These are phyloP conservation scores for Drosophila borborema DNA, from an alignment of 2,888 invertebrate species.

Conservation along the genomic window DNA sequence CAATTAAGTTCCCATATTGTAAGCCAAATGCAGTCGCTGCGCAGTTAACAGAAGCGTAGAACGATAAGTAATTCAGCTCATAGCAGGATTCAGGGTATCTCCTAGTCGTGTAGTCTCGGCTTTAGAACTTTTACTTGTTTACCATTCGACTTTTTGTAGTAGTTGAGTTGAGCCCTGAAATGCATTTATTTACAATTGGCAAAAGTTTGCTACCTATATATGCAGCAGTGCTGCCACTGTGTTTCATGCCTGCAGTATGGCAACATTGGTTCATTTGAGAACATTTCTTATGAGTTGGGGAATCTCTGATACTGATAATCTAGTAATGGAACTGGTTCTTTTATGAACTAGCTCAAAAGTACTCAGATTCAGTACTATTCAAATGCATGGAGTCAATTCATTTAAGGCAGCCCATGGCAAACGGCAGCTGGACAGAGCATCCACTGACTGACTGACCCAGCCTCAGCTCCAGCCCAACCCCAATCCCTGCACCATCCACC, in stretches of 20 bases:
- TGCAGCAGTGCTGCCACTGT: neutral
- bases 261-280: neutral
- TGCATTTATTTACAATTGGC: slow-evolving; percentile 1
- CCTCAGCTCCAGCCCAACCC: neutral
- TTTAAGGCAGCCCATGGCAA: slow-evolving; percentile 16
- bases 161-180: neutral
- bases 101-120: neutral
- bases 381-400: slow-evolving; percentile 16
- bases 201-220: neutral
- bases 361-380: slow-evolving; percentile 2
- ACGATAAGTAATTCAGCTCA: too few relatives aligned
- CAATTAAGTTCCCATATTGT: too few relatives aligned
- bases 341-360: slow-evolving; percentile 1
- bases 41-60: too few relatives aligned
- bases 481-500: neutral
- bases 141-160: neutral
- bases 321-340: neutral
- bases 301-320: neutral
- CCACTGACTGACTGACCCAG: slow-evolving; percentile 6
- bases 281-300: neutral
- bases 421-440: neutral
- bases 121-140: neutral
- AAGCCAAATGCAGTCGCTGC: too few relatives aligned
- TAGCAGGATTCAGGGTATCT: neutral
- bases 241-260: neutral